phyloP scores from a whole-genome alignment of 2,113 vertebrate genomes.

The Semnornis frantzii region DNA sequence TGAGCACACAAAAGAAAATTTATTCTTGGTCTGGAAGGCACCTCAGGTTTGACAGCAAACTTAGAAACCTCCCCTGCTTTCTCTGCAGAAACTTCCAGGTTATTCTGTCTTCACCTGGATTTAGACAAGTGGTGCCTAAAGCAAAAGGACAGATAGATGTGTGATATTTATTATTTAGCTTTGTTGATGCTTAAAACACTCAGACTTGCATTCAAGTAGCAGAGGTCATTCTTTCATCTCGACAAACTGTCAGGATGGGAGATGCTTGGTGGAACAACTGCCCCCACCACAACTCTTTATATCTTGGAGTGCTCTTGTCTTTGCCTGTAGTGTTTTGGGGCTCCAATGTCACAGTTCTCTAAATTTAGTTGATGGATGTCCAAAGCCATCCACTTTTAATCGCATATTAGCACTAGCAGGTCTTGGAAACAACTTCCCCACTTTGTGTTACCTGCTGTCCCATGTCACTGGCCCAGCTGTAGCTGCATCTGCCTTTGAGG shows the following conservation, averaged over 20 bases:
- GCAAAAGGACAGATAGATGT: not conserved
- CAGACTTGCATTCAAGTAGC: not conserved
- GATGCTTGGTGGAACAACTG: not conserved
- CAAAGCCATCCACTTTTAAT: not conserved
- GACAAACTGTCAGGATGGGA: not conserved
- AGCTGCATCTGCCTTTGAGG: not conserved
- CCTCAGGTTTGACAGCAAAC: not conserved
- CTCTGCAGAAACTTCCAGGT: not conserved
- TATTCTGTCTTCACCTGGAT: not conserved
- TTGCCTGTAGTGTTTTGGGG: not conserved
- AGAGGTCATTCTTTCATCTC: not conserved
- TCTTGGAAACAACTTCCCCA: not conserved
- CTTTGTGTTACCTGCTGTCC: not conserved
- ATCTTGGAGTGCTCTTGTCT: not conserved
- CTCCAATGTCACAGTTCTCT: not conserved
- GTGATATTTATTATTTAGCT: not conserved
- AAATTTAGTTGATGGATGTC: not conserved
- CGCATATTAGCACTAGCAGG: rapidly evolving
- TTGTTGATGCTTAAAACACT: not conserved
- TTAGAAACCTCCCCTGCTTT: not conserved
- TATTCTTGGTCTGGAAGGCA: not conserved
- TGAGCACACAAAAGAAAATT: not conserved
- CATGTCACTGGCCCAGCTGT: not conserved
- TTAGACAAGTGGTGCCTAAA: not conserved
- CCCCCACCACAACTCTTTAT: no score